phyloP scores from a whole-genome alignment of 1,140 invertebrate species.

The Phthorimaea operculella region DNA sequence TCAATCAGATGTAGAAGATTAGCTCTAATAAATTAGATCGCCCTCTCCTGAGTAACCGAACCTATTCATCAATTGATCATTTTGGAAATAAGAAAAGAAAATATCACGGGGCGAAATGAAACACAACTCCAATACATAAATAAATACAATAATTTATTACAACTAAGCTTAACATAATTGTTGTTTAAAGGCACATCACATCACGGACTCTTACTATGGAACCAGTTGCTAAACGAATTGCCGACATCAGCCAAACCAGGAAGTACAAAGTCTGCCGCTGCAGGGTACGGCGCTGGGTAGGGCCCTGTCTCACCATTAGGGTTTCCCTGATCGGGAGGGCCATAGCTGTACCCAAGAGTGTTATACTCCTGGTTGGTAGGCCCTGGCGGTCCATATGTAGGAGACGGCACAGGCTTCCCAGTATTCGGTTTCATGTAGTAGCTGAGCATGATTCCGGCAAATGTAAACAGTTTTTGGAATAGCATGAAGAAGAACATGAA shows the following conservation, averaged over 20 bases:
- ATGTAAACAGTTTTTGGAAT: conserved; percentile 51
- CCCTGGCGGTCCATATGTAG: conserved; percentile 40
- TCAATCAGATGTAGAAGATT: too few species aligned
- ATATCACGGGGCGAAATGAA: too few species aligned
- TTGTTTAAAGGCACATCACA: not conserved
- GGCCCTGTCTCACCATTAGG: not conserved
- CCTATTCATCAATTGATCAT: too few species aligned
- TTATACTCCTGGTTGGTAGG: conserved; percentile 30
- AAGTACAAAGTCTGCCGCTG: conserved; percentile 17
- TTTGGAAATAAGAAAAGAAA: too few species aligned
- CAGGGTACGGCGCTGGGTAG: not conserved
- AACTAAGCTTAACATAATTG: too few species aligned
- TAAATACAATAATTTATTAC: too few species aligned
- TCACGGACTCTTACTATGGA: conserved; percentile 37
- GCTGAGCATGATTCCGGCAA: conserved; percentile 37
- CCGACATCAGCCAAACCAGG: conserved; percentile 31
- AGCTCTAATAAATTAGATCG: too few species aligned
- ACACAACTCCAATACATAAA: too few species aligned
- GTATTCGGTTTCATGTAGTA: conserved; percentile 37
- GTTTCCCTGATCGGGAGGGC: conserved; percentile 33
- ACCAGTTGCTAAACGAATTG: conserved; percentile 39
- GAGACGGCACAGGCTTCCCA: conserved; percentile 16
- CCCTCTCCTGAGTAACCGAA: too few species aligned
- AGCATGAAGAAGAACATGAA: conserved; percentile 47
- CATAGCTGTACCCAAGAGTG: conserved; percentile 53